phyloP scores from a whole-genome alignment of 2,797 vertebrate species.

The Diplodus sargus region DNA sequence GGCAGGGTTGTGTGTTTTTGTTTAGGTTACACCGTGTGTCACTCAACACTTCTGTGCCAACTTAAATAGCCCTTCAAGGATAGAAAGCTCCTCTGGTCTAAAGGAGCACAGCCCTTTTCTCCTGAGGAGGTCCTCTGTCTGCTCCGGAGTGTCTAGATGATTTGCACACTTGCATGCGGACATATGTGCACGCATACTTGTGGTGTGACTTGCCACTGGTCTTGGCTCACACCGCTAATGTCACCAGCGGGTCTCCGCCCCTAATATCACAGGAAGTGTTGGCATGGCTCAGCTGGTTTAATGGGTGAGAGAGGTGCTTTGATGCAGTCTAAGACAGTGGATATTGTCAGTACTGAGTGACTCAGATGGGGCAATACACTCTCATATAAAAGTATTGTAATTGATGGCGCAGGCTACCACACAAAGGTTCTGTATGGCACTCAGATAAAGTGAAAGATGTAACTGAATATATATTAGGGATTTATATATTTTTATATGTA shows the following conservation, averaged over 20 bases:
- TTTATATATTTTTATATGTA: too few relatives aligned
- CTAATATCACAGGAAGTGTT: conserved; percentile 21
- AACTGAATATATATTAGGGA: neutral
- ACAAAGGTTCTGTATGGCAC: neutral
- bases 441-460: conserved; percentile 8
- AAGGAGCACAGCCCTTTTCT: neutral
- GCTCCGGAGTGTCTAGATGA: conserved; percentile 11
- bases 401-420: neutral
- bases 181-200: conserved; percentile 22
- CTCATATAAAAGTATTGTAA: neutral
- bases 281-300: conserved; percentile 19
- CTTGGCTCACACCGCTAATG: conserved; percentile 36
- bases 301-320: neutral
- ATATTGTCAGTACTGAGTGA: neutral
- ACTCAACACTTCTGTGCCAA: conserved; percentile 40
- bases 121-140: conserved; percentile 23
- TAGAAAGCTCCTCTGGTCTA: neutral
- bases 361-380: neutral
- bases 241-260: conserved; percentile 18
- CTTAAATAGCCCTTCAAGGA: conserved; percentile 27
- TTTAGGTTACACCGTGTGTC: conserved; percentile 55
- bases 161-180: conserved; percentile 18
- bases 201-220: conserved; percentile 33
- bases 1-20: conserved; percentile 52
- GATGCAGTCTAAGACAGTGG: neutral